Conservation (phyloP, 2,797 vertebrate genomes). For the Muscicapa comitata region DNA sequence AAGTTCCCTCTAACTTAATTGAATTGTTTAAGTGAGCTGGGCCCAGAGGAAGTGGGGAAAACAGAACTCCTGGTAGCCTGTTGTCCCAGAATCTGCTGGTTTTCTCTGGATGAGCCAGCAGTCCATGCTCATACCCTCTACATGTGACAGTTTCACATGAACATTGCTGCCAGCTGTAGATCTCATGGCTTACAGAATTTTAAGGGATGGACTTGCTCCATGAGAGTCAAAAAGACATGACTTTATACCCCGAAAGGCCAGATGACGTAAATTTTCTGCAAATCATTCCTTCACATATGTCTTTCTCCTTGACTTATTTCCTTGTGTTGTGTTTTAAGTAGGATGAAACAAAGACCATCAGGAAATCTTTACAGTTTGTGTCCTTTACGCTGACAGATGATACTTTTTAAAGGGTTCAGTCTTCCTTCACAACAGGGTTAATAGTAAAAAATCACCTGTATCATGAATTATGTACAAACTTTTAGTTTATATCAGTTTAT, state of each 20-base stretch:
- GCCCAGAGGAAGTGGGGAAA: not conserved
- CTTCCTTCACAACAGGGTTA: not conserved
- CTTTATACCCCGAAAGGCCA: rapidly evolving
- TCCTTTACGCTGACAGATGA: not conserved
- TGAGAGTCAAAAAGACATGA: not conserved
- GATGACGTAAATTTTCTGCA: not conserved
- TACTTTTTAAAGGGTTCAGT: not conserved
- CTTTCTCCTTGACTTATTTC: not conserved
- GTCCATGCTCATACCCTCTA: rapidly evolving
- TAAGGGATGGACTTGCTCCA: not conserved
- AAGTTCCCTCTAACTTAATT: not conserved
- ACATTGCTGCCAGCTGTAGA: not conserved
- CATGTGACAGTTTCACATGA: not conserved
- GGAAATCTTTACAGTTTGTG: not conserved
- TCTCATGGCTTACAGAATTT: not conserved
- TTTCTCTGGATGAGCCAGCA: not conserved
- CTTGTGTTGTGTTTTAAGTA: not conserved
- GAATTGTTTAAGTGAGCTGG: not conserved
- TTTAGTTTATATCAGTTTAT: not conserved
- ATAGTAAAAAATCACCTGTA: not conserved
- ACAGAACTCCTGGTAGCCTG: not conserved
- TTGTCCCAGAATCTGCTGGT: not conserved
- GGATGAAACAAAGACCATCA: not conserved
- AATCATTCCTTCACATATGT: not conserved
- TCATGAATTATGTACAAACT: not conserved